Conservation (phyloP, 2,888 invertebrate genomes). For the Mythimna lalbum region DNA sequence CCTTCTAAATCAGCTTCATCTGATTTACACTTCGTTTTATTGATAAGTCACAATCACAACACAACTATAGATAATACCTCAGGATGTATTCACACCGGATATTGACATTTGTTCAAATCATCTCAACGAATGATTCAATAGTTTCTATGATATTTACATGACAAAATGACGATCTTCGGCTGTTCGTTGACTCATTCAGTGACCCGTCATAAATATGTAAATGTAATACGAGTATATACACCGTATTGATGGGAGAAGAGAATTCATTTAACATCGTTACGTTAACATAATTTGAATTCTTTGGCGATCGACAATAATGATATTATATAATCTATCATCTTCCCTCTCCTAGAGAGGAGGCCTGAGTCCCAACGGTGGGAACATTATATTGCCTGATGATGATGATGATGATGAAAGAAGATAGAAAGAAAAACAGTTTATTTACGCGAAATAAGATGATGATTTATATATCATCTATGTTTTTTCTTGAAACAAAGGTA, state of each 20-base stretch:
- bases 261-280: conserved; percentile 13
- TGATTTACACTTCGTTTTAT: conserved; percentile 18
- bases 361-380: too few species aligned
- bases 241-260: not conserved
- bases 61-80: conserved; percentile 14
- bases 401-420: too few species aligned
- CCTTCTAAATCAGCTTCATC: conserved; percentile 1
- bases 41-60: conserved; percentile 33
- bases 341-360: too few species aligned
- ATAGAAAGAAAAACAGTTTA: too few species aligned
- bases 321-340: too few species aligned
- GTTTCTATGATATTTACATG: conserved; percentile 63
- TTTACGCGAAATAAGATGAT: too few species aligned
- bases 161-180: conserved; percentile 61
- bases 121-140: conserved; percentile 70
- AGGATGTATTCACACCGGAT: conserved; percentile 66
- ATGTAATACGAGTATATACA: conserved; percentile 25
- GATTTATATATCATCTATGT: not conserved
- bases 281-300: conserved; percentile 8
- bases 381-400: too few species aligned
- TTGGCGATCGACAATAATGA: not conserved
- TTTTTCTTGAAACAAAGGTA: not conserved
- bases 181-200: conserved; percentile 64
- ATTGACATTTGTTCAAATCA: conserved; percentile 59
- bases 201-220: conserved; percentile 35